Conservation (phyloP, 2,888 invertebrate genomes). For the Artemia sinica region DNA sequence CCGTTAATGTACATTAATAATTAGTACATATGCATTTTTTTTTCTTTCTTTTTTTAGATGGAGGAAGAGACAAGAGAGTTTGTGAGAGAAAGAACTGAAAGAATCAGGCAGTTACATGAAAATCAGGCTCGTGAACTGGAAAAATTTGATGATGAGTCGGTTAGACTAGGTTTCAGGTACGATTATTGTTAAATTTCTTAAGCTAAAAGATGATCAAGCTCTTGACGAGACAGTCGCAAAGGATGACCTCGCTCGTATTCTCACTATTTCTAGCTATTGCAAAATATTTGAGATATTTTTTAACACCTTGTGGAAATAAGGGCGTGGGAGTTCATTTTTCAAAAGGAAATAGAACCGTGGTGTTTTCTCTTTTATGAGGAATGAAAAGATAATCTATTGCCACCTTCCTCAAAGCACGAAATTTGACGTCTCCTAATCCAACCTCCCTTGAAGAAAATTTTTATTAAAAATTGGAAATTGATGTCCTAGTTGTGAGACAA, state of each 20-base stretch:
- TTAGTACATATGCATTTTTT: too few relatives aligned
- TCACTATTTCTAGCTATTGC: conserved; percentile 11
- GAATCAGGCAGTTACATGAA: conserved; percentile 71
- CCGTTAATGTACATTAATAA: too few relatives aligned
- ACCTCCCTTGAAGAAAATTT: too few relatives aligned
- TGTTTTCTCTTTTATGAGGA: too few relatives aligned
- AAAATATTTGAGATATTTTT: conserved; percentile 11
- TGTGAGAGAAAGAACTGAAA: conserved; percentile 71
- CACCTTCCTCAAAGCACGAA: too few relatives aligned
- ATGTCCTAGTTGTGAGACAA: too few relatives aligned
- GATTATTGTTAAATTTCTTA: conserved; percentile 19
- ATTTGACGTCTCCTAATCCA: too few relatives aligned
- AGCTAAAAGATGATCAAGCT: background rate
- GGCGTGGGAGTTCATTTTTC: too few relatives aligned
- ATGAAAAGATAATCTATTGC: too few relatives aligned
- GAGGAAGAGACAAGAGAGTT: conserved; percentile 80
- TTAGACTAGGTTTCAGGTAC: conserved; percentile 79
- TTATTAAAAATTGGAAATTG: too few relatives aligned
- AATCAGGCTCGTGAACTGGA: conserved; percentile 75
- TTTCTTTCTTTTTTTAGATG: conserved; percentile 47
- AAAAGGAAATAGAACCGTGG: too few relatives aligned
- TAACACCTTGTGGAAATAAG: background rate
- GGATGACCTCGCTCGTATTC: background rate
- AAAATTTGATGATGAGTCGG: conserved; percentile 85
- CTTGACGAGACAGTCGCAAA: background rate